Evolutionary conservation across 2,797 vertebrate genomes (phyloP).

Genomic region (Melanotaenia pygmaea): DNA sequence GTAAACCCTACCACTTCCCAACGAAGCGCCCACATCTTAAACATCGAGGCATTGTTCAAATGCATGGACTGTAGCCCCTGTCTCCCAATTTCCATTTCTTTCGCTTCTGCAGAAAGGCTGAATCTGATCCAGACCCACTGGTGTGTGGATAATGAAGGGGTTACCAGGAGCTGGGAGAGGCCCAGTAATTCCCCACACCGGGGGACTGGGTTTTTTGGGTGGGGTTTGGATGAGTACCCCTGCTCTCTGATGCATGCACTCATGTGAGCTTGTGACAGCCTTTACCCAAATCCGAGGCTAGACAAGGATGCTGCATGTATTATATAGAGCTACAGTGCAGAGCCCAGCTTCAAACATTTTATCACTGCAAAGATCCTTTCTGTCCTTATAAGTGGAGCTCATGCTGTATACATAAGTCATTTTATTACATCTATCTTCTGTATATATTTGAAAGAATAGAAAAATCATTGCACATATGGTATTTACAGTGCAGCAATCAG

Average conservation of each 20-base stretch:
- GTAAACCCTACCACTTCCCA: conserved; percentile 64
- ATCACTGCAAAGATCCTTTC: conserved; percentile 34
- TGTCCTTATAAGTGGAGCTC: conserved; percentile 30
- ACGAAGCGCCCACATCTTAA: conserved; percentile 75
- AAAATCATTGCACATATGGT: conserved; percentile 14
- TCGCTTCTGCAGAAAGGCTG: conserved; percentile 75
- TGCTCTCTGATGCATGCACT: conserved; percentile 87
- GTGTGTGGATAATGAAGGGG: conserved; percentile 90
- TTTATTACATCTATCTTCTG: conserved; percentile 30
- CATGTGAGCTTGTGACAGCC: conserved; percentile 84
- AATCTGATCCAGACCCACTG: conserved; percentile 88
- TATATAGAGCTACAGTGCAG: conserved; percentile 71
- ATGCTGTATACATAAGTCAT: conserved; percentile 36
- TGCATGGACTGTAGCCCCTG: conserved; percentile 79
- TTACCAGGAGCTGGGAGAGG: conserved; percentile 87
- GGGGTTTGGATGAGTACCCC: conserved; percentile 86
- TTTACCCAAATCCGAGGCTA: conserved; percentile 83
- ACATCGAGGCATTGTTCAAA: conserved; percentile 86
- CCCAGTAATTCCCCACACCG: conserved; percentile 87
- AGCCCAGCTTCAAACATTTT: conserved; percentile 47
- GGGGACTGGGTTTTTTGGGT: conserved; percentile 86
- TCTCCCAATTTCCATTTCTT: conserved; percentile 79
- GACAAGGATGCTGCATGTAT: conserved; percentile 77
- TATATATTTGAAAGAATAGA: not conserved
- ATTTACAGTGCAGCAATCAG: conserved; percentile 9